phyloP scores from a whole-genome alignment of 2,797 vertebrate genomes.

The Aselliscus stoliczkanus region DNA sequence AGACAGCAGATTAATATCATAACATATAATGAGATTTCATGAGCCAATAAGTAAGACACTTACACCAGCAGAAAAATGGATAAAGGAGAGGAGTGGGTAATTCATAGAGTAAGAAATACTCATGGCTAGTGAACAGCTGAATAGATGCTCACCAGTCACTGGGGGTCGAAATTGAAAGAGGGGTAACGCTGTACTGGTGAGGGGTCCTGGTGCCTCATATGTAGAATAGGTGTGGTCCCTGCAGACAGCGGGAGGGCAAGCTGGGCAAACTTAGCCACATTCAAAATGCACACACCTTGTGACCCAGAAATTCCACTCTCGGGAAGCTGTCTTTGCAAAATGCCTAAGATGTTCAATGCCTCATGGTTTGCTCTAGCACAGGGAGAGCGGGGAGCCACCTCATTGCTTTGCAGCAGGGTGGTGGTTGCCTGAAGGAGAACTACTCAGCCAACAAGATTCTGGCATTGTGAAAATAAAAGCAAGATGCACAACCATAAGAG shows the following conservation, averaged over 20 bases:
- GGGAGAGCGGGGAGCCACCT: not conserved
- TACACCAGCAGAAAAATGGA: not conserved
- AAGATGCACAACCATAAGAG: fast-evolving
- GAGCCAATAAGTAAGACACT: not conserved
- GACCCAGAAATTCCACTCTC: not conserved
- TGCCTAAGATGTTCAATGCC: not conserved
- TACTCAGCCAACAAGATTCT: not conserved
- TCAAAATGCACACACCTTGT: not conserved
- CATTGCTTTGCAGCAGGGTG: not conserved
- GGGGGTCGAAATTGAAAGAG: not conserved
- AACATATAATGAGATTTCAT: not conserved
- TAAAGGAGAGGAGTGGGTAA: not conserved
- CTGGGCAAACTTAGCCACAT: not conserved
- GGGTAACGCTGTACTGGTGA: not conserved
- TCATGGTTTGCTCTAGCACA: not conserved
- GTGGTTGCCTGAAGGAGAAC: not conserved
- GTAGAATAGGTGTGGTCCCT: fast-evolving
- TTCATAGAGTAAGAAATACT: not conserved
- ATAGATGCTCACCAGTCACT: not conserved
- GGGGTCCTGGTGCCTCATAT: fast-evolving
- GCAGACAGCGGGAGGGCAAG: fast-evolving
- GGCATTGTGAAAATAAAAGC: not conserved
- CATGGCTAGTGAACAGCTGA: not conserved
- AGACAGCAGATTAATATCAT: not conserved
- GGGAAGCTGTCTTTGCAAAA: not conserved